Evolutionary conservation across 2,888 invertebrate genomes (phyloP).

Genomic region (Apamea epomidion): DNA sequence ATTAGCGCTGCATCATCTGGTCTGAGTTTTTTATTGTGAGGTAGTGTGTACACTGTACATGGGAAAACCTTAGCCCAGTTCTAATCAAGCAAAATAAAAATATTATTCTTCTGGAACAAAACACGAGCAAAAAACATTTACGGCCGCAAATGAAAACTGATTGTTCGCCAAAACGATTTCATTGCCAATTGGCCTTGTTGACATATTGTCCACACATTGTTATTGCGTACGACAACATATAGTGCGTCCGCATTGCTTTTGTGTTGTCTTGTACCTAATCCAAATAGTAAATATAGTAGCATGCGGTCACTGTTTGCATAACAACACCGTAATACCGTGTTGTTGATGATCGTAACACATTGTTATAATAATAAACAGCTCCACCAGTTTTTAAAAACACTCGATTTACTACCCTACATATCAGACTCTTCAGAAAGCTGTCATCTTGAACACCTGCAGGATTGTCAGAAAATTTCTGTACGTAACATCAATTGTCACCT

Average conservation of each 20-base stretch:
- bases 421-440: background rate
- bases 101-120: background rate
- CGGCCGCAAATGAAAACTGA: constrained; percentile 29
- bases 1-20: background rate
- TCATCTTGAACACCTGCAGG: background rate
- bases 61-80: background rate
- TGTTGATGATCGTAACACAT: constrained; percentile 12
- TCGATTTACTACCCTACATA: background rate
- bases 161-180: constrained; percentile 27
- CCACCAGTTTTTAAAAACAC: background rate
- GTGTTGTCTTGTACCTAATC: constrained; percentile 6
- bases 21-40: background rate
- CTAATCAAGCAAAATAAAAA: background rate
- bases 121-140: constrained; percentile 21
- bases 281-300: constrained; percentile 24
- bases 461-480: background rate
- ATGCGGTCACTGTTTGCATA: background rate
- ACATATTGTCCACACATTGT: constrained; percentile 29
- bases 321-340: background rate
- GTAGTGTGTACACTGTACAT: background rate
- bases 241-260: constrained; percentile 9
- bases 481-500: background rate
- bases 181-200: constrained; percentile 36
- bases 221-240: background rate
- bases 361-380: background rate